Evolutionary conservation across 92 coral and sea anemone genomes (phyloP).

Genomic region (Isaurus tuberculatus): DNA sequence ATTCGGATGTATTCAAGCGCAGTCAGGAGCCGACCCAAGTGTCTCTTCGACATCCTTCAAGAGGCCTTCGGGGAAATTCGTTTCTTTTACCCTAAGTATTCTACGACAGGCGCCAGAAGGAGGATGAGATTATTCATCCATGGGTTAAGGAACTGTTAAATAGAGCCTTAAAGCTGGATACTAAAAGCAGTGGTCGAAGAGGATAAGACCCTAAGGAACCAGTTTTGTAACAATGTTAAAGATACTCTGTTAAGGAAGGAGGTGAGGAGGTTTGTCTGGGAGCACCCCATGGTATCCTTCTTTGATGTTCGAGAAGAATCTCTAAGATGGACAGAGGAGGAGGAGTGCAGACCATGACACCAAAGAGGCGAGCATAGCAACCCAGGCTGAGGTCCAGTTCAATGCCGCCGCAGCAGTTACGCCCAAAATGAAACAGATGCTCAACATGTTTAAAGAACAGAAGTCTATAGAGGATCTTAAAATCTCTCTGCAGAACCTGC

Average conservation of each 20-base stretch:
- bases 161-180: conserved; percentile 47
- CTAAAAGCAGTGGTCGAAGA: conserved; percentile 50
- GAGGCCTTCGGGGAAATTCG: conserved; percentile 44
- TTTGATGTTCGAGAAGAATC: conserved; percentile 49
- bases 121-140: conserved; percentile 54
- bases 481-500: conserved; percentile 4
- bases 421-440: conserved; percentile 37
- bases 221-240: conserved; percentile 44
- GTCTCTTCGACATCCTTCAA: conserved; percentile 8
- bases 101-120: conserved; percentile 51
- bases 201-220: conserved; percentile 50
- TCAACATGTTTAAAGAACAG: conserved; percentile 27
- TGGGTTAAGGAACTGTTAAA: conserved; percentile 53
- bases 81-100: conserved; percentile 31
- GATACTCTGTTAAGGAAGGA: conserved; percentile 31
- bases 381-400: too few relatives aligned
- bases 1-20: conserved; percentile 2
- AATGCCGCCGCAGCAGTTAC: conserved; percentile 20
- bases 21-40: not conserved
- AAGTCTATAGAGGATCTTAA: conserved; percentile 41
- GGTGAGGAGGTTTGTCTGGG: conserved; percentile 50
- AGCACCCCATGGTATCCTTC: conserved; percentile 12
- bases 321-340: conserved; percentile 46
- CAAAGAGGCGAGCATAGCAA: too few relatives aligned
- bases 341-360: not conserved